phyloP scores from a whole-genome alignment of 2,888 invertebrate species.

The Scelioninae gen. 1 region DNA sequence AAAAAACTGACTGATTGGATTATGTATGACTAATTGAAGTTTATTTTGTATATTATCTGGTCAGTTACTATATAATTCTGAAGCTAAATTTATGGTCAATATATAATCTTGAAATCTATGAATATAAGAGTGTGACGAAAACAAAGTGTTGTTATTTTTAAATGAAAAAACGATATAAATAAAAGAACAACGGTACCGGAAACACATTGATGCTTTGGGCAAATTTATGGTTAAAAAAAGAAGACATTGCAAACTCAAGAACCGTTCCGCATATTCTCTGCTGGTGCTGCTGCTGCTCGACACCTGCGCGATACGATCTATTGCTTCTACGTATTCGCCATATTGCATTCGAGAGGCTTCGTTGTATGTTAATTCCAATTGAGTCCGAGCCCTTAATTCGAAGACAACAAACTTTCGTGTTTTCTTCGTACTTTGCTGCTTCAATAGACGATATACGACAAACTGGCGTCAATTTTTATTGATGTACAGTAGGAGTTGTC shows the following conservation, averaged over 20 bases:
- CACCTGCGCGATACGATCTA: constrained; percentile 75
- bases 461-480: constrained; percentile 25
- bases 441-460: constrained; percentile 25
- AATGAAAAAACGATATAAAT: constrained; percentile 59
- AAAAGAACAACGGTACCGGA: constrained; percentile 68
- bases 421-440: constrained; percentile 42
- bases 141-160: constrained; percentile 59
- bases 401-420: constrained; percentile 70
- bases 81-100: constrained; percentile 17
- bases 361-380: constrained; percentile 74
- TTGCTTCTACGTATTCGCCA: constrained; percentile 72
- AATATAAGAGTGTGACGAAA: constrained; percentile 56
- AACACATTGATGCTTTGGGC: constrained; percentile 70
- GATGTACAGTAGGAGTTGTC: too few species aligned
- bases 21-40: too few species aligned
- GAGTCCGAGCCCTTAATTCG: constrained; percentile 72
- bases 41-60: too few species aligned
- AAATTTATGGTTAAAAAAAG: constrained; percentile 72
- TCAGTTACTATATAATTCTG: too few species aligned
- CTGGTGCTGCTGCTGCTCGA: constrained; percentile 69
- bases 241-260: constrained; percentile 67
- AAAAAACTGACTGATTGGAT: too few species aligned
- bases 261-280: constrained; percentile 71
- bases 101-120: constrained; percentile 36
- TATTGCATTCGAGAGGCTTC: constrained; percentile 74